Percentiles rank a stretch among this genome's conserved stretches.
phyloP scores from a whole-genome alignment of 1,140 invertebrate species.

The Ceratitis capitata region DNA sequence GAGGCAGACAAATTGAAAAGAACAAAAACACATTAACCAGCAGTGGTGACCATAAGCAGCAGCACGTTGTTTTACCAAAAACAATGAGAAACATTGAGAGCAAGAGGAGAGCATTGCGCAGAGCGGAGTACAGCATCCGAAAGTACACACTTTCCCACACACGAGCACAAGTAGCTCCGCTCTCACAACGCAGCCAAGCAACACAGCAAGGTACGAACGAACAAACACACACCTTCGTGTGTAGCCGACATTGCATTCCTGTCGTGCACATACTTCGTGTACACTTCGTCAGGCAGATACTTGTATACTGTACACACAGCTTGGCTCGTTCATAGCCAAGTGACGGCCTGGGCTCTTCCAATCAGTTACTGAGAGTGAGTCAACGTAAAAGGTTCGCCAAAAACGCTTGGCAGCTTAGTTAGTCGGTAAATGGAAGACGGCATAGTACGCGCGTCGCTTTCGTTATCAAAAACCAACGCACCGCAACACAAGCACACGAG shows the following conservation, averaged over 20 bases:
- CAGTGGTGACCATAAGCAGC: background rate
- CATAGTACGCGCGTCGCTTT: background rate
- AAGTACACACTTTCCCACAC: background rate
- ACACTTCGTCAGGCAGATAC: background rate
- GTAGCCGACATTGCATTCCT: background rate
- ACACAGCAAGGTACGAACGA: no score
- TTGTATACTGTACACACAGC: no score
- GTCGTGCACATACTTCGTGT: background rate
- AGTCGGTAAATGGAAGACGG: background rate
- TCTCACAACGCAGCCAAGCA: no score
- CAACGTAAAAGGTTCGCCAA: slow-evolving; percentile 4
- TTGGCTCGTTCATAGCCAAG: background rate
- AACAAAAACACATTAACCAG: background rate
- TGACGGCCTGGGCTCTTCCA: background rate
- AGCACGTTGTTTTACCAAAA: background rate
- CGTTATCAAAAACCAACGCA: background rate
- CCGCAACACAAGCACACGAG: background rate
- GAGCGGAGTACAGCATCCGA: background rate
- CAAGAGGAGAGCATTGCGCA: background rate
- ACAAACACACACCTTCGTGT: background rate
- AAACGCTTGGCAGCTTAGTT: background rate
- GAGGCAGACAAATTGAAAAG: background rate
- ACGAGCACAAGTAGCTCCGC: background rate
- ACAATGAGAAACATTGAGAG: background rate
- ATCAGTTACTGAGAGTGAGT: slow-evolving; percentile 35